Evolutionary conservation across 1,140 invertebrate genomes (phyloP).

Genomic region (Lineus longissimus): DNA sequence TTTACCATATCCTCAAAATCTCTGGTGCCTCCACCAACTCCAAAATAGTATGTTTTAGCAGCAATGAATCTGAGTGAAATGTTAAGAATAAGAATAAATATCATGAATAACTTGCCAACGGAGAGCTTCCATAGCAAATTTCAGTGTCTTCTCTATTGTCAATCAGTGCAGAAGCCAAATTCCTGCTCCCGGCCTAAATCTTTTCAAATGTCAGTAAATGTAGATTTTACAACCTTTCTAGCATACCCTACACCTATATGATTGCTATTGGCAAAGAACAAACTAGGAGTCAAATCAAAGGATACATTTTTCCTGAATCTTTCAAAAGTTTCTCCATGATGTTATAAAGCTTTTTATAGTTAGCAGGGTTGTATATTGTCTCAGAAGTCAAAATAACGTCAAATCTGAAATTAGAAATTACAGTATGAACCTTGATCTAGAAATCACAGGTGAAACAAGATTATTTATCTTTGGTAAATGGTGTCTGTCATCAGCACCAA

Average conservation of each 20-base stretch:
- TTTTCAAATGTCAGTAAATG: background rate
- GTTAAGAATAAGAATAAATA: conserved; percentile 3
- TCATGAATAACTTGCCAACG: no score
- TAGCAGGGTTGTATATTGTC: conserved; percentile 82
- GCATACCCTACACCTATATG: background rate
- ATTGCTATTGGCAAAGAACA: background rate
- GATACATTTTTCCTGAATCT: conserved; percentile 62
- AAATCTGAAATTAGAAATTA: conserved; percentile 58
- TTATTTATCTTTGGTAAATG: no score
- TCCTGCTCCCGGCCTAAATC: background rate
- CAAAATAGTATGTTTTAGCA: conserved; percentile 85
- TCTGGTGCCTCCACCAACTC: conserved; percentile 74
- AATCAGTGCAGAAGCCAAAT: background rate
- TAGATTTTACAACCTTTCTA: background rate
- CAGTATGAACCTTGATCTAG: no score
- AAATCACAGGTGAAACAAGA: no score
- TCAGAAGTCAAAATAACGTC: conserved; percentile 84
- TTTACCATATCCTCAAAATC: conserved; percentile 67
- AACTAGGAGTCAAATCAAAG: conserved; percentile 24
- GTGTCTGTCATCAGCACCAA: no score
- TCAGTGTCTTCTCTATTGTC: background rate
- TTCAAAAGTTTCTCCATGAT: conserved; percentile 68
- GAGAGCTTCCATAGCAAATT: no score
- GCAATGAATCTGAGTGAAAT: conserved; percentile 63
- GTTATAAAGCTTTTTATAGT: conserved; percentile 70